Conservation (phyloP, 2,797 vertebrate genomes). For the Cetoscarus ocellatus region DNA sequence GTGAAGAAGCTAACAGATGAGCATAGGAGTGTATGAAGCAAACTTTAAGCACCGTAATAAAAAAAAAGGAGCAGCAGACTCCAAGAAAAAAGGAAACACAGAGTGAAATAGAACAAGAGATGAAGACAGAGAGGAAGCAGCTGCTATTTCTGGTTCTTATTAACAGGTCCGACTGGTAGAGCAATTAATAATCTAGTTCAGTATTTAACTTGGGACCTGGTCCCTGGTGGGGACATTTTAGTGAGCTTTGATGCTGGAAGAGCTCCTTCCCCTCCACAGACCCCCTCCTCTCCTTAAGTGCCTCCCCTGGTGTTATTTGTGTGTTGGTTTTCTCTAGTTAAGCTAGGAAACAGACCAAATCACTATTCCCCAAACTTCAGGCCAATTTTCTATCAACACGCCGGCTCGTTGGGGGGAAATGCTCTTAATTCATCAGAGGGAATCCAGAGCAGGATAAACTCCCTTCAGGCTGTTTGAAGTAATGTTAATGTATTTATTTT, state of each 20-base stretch:
- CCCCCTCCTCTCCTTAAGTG: slow-evolving; percentile 74
- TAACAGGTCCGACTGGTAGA: slow-evolving; percentile 84
- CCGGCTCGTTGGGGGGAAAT: slow-evolving; percentile 59
- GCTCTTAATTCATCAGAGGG: slow-evolving; percentile 72
- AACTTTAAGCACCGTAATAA: slow-evolving; percentile 22
- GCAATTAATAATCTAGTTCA: slow-evolving; percentile 86
- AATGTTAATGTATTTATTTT: slow-evolving; percentile 77
- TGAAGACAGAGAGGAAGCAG: slow-evolving; percentile 48
- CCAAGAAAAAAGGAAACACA: slow-evolving; percentile 4
- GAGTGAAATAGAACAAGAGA: slow-evolving; percentile 49
- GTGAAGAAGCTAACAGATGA: slow-evolving; percentile 7
- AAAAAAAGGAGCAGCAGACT: slow-evolving; percentile 14
- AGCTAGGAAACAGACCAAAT: slow-evolving; percentile 79
- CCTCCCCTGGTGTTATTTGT: slow-evolving; percentile 83
- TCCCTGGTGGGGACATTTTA: slow-evolving; percentile 80
- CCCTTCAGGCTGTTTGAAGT: slow-evolving; percentile 70
- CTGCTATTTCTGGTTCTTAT: slow-evolving; percentile 80
- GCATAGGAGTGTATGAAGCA: slow-evolving; percentile 14
- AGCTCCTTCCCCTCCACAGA: slow-evolving; percentile 50
- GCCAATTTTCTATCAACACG: slow-evolving; percentile 77
- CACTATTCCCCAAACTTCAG: slow-evolving; percentile 82
- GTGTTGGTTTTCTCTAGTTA: slow-evolving; percentile 82
- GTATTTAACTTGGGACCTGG: slow-evolving; percentile 82
- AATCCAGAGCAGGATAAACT: slow-evolving; percentile 48
- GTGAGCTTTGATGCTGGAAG: slow-evolving; percentile 83